These are phyloP conservation scores for Pinna nobilis DNA, from an alignment of 1,140 invertebrate species.

Conservation along the genomic window DNA sequence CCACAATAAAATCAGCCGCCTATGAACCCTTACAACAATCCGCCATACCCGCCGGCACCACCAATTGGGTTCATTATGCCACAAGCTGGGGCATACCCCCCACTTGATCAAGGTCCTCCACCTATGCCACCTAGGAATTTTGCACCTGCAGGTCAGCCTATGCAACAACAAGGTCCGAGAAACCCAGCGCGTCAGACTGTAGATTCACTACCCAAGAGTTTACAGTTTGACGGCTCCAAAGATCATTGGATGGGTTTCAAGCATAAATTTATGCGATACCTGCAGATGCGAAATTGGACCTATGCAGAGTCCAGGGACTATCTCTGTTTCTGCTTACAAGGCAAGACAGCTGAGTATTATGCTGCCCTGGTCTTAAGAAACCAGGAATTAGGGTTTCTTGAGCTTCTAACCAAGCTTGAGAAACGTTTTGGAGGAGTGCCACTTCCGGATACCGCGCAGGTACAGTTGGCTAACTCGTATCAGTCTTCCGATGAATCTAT, in stretches of 20 bases:
- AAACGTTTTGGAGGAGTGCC: neutral
- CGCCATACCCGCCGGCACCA: too few species aligned
- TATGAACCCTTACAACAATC: too few species aligned
- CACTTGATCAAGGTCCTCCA: too few species aligned
- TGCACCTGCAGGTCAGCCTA: neutral
- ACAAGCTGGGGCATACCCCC: too few species aligned
- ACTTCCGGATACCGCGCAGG: neutral
- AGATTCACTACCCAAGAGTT: neutral
- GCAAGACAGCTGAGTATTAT: neutral
- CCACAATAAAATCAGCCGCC: too few species aligned
- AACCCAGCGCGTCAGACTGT: neutral
- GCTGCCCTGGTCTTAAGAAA: neutral
- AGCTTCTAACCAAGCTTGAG: neutral
- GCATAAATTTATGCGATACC: neutral
- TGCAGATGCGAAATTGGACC: neutral
- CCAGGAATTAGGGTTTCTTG: neutral
- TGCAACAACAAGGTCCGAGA: neutral
- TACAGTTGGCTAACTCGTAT: neutral
- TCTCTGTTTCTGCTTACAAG: neutral
- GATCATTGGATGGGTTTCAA: neutral
- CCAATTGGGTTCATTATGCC: too few species aligned
- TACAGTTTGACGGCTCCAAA: neutral
- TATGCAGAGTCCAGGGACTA: neutral
- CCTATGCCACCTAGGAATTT: too few species aligned
- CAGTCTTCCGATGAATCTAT: neutral